Base-by-base conservation (phyloP, 2,797 vertebrate genomes). In the Gymnodraco acuticeps region DNA sequence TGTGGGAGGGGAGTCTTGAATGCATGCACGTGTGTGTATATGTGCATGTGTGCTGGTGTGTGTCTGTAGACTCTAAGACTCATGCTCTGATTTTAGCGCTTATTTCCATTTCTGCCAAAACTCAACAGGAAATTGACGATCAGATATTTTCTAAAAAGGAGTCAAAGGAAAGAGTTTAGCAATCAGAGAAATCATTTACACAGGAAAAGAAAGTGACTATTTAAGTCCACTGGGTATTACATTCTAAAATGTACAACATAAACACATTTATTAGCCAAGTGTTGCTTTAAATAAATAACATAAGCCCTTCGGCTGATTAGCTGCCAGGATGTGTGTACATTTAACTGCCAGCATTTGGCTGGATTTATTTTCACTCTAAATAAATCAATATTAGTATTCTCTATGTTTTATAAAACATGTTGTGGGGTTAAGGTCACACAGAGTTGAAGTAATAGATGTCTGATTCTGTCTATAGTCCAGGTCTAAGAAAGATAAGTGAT, bases 51-150 rank as follows among this genome's bases (percentile, higher is more conserved):
- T 69, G 19, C 33, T 10, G 15, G 52, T 64, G 51, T 54, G 52
- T 55, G 48, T 70, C 0, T 63, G 48, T 31, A 11, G 10, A 67
- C 53, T 43, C 45, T 71, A 60, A 75, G 61, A 69, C 52, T 73
- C 15, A 52, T 72, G 56, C 76, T 77, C 43, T 62, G 72, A 82
- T 78, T 82, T 83, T 68, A 81, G 69, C 67, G 13, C 46, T 56
- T 41, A 77, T 80, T 85, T 83, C 51, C 73, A 86, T 84, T 79
- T 64, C 67, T 82, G 64, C 50, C 63, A 75, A 67, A 71, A 53
- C 19, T 42, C 61, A 66, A 52, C n/a, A 65, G 33, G 5, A 33
- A 33, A 33, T 6, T 5, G 5, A 33, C 5, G 6, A 2, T 38
- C 33, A 38, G 33, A 38, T 38, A 38, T 38, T 38, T 38, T 38